Evolutionary conservation across 2,888 invertebrate species (phyloP), one percentile per base, ranked within the genome.

Genomic region (Atethmia centrago): DNA sequence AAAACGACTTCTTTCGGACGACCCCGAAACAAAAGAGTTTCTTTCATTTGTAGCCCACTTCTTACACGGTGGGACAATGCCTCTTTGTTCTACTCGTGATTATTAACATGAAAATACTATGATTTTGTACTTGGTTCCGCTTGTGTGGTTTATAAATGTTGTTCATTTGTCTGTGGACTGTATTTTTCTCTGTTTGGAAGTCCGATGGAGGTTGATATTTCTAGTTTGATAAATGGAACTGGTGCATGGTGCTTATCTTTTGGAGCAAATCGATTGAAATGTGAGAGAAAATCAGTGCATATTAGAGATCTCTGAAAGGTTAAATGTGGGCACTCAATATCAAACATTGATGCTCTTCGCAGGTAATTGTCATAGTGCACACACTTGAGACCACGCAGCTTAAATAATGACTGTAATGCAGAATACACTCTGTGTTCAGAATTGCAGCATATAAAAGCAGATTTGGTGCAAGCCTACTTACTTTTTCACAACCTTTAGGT

Each of bases 41-140:
- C 81, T 82, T 82, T 91, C 89, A 90, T 91, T 92, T 83, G 82
- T 83, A 89, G 81, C 83, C 88, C 89, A 90, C 91, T 92, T 87
- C 92, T 93, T 93, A 92, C 90, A 90, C 90, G 88, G 83, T 81
- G 75, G 82, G 88, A 93, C 93, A 93, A 93, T 92, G 87, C 87
- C 74, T 84, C 92, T 91, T 93, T 93, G 93, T 93, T 87, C 83
- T 79, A 63, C 78, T 73, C 85, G 88, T 86, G 89, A 91, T 93
- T 93, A 93, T 92, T 91, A 91, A 92, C 87, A 90, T 91, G 88
- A 89, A 91, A 89, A 80, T 87, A 82, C 77, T 82, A 80, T 76
- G 75, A 84, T 84, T 76, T 62, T 55, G 28, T 66, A 61, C 79
- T 75, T 45, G 73, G 76, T 74, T 84, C 65, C 69, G 67, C 86